Percentiles rank a stretch among this genome's conserved stretches.
phyloP scores from a whole-genome alignment of 2,797 vertebrate genomes.

The Forpus xanthops region DNA sequence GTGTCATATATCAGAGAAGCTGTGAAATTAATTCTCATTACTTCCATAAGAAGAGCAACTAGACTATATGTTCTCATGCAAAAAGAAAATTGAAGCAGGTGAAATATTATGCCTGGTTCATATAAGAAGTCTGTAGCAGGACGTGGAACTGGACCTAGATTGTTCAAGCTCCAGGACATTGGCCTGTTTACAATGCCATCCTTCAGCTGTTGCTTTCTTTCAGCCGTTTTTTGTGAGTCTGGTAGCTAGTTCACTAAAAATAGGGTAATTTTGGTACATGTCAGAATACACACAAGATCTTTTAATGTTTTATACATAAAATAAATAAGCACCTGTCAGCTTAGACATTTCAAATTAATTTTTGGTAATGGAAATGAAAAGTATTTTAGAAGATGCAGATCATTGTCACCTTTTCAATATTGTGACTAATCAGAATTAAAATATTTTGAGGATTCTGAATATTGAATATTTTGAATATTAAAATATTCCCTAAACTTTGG shows the following conservation, averaged over 20 bases:
- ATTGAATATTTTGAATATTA: neutral
- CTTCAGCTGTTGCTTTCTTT: neutral
- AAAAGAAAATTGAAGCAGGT: neutral
- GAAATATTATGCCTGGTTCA: neutral
- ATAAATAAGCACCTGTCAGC: neutral
- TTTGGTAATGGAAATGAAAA: neutral
- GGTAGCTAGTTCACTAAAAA: neutral
- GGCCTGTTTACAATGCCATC: neutral
- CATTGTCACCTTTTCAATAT: neutral
- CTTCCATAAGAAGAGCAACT: neutral
- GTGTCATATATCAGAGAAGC: neutral
- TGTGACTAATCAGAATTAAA: neutral
- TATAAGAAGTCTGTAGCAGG: neutral
- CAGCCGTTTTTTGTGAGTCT: neutral
- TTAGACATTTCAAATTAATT: neutral
- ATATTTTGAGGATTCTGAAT: neutral
- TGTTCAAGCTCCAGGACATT: neutral
- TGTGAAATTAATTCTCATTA: neutral
- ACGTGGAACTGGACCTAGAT: neutral
- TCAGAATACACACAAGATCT: neutral
- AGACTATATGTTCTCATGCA: neutral
- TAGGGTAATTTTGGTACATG: neutral
- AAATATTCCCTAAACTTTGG: neutral
- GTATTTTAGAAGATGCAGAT: neutral
- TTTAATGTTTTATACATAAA: neutral